These are phyloP conservation scores for Chloroceryle amazona DNA, from an alignment of 2,797 vertebrate species.

Conservation along the genomic window DNA sequence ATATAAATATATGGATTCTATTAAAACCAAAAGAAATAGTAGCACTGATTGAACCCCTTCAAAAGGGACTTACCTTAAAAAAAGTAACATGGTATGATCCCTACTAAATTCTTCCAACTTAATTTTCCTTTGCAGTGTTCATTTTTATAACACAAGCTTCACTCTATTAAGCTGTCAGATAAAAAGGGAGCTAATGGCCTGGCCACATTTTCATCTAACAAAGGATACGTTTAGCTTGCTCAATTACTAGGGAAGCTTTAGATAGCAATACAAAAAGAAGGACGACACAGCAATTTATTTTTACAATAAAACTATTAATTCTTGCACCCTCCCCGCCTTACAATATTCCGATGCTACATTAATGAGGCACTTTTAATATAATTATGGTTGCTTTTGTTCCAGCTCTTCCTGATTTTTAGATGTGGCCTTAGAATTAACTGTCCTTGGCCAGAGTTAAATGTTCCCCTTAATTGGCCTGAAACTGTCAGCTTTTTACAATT, in stretches of 20 bases:
- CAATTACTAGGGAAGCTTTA: slow-evolving; percentile 53
- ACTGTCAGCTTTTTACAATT: not conserved
- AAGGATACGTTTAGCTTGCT: slow-evolving; percentile 53
- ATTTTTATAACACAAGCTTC: not conserved
- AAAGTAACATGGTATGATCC: not conserved
- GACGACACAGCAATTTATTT: slow-evolving; percentile 47
- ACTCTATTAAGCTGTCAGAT: slow-evolving; percentile 44
- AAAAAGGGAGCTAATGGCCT: slow-evolving; percentile 3
- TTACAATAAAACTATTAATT: slow-evolving; percentile 65
- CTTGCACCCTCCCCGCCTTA: slow-evolving; percentile 21
- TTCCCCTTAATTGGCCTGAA: slow-evolving; percentile 9
- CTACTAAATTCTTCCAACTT: slow-evolving; percentile 32
- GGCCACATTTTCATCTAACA: slow-evolving; percentile 48
- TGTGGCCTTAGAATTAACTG: slow-evolving; percentile 40
- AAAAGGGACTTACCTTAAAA: not conserved
- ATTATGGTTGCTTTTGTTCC: slow-evolving; percentile 50
- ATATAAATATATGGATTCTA: not conserved
- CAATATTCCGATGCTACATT: slow-evolving; percentile 45
- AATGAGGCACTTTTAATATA: slow-evolving; percentile 42
- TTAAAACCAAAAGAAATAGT: slow-evolving; percentile 2
- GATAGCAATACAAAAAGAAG: slow-evolving; percentile 40
- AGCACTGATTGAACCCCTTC: not conserved
- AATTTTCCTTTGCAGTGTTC: slow-evolving; percentile 2
- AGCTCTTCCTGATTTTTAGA: slow-evolving; percentile 17
- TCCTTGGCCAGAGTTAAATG: slow-evolving; percentile 32